Percentiles rank a stretch among this genome's conserved stretches.
Conservation (phyloP, 2,888 invertebrate species). For the Candidula unifasciata region DNA sequence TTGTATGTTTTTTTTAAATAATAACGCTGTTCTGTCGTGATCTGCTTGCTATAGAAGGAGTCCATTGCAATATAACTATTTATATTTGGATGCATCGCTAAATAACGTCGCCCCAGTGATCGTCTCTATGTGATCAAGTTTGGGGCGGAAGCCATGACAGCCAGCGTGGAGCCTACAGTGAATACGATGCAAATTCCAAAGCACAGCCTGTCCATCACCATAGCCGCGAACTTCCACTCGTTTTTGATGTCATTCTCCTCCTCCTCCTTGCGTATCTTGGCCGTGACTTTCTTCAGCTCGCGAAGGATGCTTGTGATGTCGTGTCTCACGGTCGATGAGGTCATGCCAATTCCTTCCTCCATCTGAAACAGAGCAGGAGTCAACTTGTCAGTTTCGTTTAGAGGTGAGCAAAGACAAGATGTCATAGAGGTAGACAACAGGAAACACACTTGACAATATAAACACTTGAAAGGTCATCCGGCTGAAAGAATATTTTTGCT, state of each 20-base stretch:
- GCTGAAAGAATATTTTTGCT: too few relatives aligned
- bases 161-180: constrained; percentile 86
- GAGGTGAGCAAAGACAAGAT: too few relatives aligned
- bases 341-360: constrained; percentile 55
- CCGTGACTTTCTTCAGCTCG: constrained; percentile 94
- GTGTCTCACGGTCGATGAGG: constrained; percentile 75
- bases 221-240: constrained; percentile 98
- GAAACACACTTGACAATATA: too few relatives aligned
- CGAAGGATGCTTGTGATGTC: constrained; percentile 96
- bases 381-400: too few relatives aligned
- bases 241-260: constrained; percentile 94
- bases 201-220: constrained; percentile 98
- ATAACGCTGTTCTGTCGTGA: too few relatives aligned
- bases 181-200: constrained; percentile 89
- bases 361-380: constrained; percentile 12
- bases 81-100: not conserved
- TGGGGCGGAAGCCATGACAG: constrained; percentile 74
- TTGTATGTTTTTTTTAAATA: too few relatives aligned
- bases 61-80: not conserved
- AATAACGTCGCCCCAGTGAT: not conserved
- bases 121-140: constrained; percentile 64
- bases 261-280: constrained; percentile 95
- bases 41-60: too few relatives aligned
- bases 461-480: too few relatives aligned
- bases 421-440: too few relatives aligned